These are phyloP conservation scores for Lasioglossum morio DNA, from an alignment of 2,888 invertebrate species.

Conservation along the genomic window DNA sequence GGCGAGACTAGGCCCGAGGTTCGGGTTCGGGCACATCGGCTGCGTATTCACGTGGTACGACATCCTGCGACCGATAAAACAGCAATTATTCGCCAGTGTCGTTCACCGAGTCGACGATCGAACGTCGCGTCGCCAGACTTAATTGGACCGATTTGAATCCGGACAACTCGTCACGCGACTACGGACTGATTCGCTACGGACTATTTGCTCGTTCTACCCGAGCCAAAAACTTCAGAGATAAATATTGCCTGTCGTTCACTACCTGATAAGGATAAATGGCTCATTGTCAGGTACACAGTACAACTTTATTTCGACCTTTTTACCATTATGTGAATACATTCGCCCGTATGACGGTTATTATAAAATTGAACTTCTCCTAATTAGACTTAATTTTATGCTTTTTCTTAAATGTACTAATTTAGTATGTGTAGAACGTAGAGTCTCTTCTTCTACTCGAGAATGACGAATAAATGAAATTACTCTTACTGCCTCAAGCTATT, in stretches of 20 bases:
- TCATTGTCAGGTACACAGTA: too few relatives aligned
- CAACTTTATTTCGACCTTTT: not conserved
- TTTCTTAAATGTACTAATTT: too few relatives aligned
- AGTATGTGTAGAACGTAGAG: too few relatives aligned
- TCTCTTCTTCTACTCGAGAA: too few relatives aligned
- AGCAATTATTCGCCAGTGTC: not conserved
- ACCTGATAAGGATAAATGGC: not conserved
- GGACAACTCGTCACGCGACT: slow-evolving; percentile 16
- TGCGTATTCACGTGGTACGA: slow-evolving; percentile 72
- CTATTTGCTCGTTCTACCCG: not conserved
- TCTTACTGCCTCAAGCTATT: too few relatives aligned
- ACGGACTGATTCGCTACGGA: not conserved
- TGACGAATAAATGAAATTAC: too few relatives aligned
- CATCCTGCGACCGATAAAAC: slow-evolving; percentile 72
- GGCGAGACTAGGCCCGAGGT: slow-evolving; percentile 87
- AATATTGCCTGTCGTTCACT: not conserved
- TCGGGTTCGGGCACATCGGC: slow-evolving; percentile 85
- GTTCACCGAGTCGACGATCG: not conserved
- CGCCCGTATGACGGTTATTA: not conserved
- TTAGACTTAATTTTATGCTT: not conserved
- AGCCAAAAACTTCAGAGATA: not conserved
- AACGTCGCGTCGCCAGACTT: not conserved
- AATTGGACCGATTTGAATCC: slow-evolving; percentile 7
- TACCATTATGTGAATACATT: not conserved
- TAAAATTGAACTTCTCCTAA: not conserved